Percentiles rank a stretch among this genome's conserved stretches.
phyloP scores from a whole-genome alignment of 1,140 invertebrate genomes.

The Drosophila sproati region DNA sequence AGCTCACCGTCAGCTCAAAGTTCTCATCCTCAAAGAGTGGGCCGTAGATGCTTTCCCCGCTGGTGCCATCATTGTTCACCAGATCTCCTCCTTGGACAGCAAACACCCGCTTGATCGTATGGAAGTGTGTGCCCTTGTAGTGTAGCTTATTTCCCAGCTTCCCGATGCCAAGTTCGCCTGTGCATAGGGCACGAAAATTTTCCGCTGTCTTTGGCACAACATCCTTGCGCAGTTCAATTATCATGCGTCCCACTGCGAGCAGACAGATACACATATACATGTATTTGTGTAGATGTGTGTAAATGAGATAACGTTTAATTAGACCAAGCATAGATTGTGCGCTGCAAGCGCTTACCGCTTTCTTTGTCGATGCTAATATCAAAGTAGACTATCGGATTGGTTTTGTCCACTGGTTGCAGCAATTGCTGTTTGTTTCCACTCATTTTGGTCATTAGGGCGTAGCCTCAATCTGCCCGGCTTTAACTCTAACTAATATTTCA shows the following conservation, averaged over 20 bases:
- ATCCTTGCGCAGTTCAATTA: slow-evolving; percentile 93
- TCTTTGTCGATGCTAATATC: slow-evolving; percentile 89
- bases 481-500: slow-evolving; percentile 1
- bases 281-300: background rate
- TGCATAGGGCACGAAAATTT: slow-evolving; percentile 96
- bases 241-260: slow-evolving; percentile 89
- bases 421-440: slow-evolving; percentile 42
- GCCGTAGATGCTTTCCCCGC: slow-evolving; percentile 98
- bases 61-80: slow-evolving; percentile 91
- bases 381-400: slow-evolving; percentile 88
- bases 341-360: slow-evolving; percentile 74
- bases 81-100: slow-evolving; percentile 95
- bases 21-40: slow-evolving; percentile 95
- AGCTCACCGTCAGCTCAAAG: slow-evolving; percentile 88
- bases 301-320: slow-evolving; percentile 20
- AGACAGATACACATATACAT: background rate
- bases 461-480: slow-evolving; percentile 15
- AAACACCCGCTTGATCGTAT: slow-evolving; percentile 90
- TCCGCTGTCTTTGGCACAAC: slow-evolving; percentile 95
- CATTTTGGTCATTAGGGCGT: slow-evolving; percentile 46
- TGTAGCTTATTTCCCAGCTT: slow-evolving; percentile 89
- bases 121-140: slow-evolving; percentile 91
- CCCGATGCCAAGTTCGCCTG: slow-evolving; percentile 92
- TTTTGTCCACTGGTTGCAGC: slow-evolving; percentile 48
- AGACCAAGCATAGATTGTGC: slow-evolving; percentile 26